Percentiles rank a stretch among this genome's conserved stretches.
These are phyloP conservation scores for Euwallacea similis DNA, from an alignment of 1,140 invertebrate genomes.

Conservation along the genomic window DNA sequence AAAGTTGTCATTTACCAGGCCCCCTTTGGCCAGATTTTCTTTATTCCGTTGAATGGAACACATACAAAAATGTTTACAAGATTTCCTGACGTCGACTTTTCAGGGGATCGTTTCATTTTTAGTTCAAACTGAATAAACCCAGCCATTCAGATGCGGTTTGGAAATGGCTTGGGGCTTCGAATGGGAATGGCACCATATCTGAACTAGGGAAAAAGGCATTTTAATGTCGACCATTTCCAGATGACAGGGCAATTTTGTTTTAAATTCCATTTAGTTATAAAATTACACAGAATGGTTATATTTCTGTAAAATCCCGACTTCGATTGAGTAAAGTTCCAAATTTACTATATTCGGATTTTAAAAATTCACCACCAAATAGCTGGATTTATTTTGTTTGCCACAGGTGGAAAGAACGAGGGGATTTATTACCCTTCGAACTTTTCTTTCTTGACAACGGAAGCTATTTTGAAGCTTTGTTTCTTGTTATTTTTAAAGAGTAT, in stretches of 20 bases:
- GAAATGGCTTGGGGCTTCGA: constrained; percentile 7
- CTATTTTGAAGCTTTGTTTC: constrained; percentile 14
- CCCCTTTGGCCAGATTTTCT: constrained; percentile 15
- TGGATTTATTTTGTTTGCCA: not conserved
- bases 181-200: constrained; percentile 8
- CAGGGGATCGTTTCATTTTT: constrained; percentile 22
- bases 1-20: constrained; percentile 18
- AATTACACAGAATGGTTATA: no score
- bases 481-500: constrained; percentile 10
- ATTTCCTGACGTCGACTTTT: constrained; percentile 16
- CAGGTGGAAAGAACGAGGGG: constrained; percentile 1
- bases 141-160: constrained; percentile 12
- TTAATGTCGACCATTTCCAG: not conserved
- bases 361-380: constrained; percentile 4
- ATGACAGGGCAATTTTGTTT: constrained; percentile 6
- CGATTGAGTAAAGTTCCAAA: no score
- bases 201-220: not conserved
- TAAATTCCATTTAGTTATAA: not conserved
- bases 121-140: constrained; percentile 15
- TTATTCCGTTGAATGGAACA: constrained; percentile 14
- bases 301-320: no score
- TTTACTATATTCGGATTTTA: not conserved
- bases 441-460: not conserved
- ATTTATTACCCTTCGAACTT: constrained; percentile 12
- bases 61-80: constrained; percentile 17